Evolutionary conservation across 2,888 invertebrate genomes (phyloP), one percentile per base, ranked within the genome.

Genomic region (Aelia acuminata): DNA sequence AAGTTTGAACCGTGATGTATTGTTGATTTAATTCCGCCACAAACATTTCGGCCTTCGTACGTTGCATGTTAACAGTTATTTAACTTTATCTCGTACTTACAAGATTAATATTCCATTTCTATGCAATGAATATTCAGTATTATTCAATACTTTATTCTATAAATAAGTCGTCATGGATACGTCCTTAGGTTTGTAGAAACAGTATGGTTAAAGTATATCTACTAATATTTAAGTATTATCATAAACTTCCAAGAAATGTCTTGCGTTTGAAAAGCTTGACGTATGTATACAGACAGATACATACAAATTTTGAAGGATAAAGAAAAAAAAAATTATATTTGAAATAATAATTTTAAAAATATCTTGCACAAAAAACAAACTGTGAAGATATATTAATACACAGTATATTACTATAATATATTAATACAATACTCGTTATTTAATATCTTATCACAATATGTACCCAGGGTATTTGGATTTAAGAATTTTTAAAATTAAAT

Each of bases 21-120:
- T 53, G n/a, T 53, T 53, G 13, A n/a, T 10, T n/a, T 53, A 1
- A n/a, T 53, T 1, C 10, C 22, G 53, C 3, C 50, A 50, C 50
- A 7, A n/a, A 53, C 53, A 53, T 7, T 53, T n/a, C 2, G 22
- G 53, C 8, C 13, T n/a, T 11, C 50, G 22, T 18, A 11, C 7
- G n/a, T 53, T 53, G 53, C 53, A 53, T 53, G 53, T n/a, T 53
- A 53, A n/a, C n/a, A n/a, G n/a, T n/a, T 53, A 53, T n/a, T 53
- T 53, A 53, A n/a, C 8, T n/a, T 53, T 53, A 53, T n/a, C 53
- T 53, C 53, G 1, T 53, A 53, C 53, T 18, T 15, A 49, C 5
- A n/a, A 53, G 7, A n/a, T 53, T n/a, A 53, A 53, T 53, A n/a
- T 10, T 53, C 10, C n/a, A 53, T 53, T n/a, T 0, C n/a, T 53